Evolutionary conservation across 2,113 vertebrate species (phyloP), one percentile per base, ranked within the genome.

Genomic region (Macquaria australasica): DNA sequence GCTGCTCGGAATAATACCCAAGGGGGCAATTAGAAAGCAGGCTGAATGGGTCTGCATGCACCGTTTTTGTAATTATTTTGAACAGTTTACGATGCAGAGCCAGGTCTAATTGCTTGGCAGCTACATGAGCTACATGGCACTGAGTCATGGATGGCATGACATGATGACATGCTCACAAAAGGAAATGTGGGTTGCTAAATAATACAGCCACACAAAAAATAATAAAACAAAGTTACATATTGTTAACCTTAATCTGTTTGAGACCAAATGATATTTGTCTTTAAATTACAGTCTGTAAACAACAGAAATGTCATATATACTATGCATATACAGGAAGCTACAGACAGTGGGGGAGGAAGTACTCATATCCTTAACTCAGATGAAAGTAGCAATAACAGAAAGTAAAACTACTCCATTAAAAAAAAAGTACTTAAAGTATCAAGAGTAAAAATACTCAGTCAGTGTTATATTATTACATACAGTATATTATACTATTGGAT

Each of bases 1-100:
- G 8, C 77, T 70, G 67, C 45, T 87, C 55, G 9, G 58, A 81
- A 81, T 77, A 88, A 87, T 73, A 82, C 80, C 88, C 28, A n/a
- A 86, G 10, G 71, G 69, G 15, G 48, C 60, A 81, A 69, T 90
- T 87, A 87, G 14, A 80, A 60, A 73, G 62, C 73, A 79, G 51
- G 50, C 34, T 70, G 51, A 83, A 79, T 72, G 48, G 16, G 20
- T 63, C 55, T 79, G 23, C n/a, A 18, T 66, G 67, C 18, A 20
- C 6, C 1, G 2, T 25, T 83, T 82, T 66, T 34, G n/a, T 43
- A 77, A 90, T 82, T 75, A 82, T 78, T 72, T 84, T 50, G 37
- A 80, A 82, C 75, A 56, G 63, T 72, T 90, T 70, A 66, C 41
- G 76, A 31, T 73, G 28, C 68, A 76, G 73, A 64, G 63, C 9